Evolutionary conservation across 2,797 vertebrate genomes (phyloP), one percentile per base, ranked within the genome.

Genomic region (Linurgus olivaceus): DNA sequence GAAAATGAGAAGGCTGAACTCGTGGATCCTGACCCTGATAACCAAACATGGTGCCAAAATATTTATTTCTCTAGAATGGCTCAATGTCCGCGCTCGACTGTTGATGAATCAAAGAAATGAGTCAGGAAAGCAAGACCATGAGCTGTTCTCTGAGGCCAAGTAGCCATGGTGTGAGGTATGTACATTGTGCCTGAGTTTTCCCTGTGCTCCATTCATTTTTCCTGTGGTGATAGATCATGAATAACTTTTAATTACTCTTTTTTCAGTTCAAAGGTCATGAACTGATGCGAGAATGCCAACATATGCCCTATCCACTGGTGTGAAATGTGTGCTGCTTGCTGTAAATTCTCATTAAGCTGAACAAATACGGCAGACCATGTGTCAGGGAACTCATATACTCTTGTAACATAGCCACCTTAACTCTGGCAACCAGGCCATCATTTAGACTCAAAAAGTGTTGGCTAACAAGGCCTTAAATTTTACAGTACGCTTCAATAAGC

Each of bases 261-360:
- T 65, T 62, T 66, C 31, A 65, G 13, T 79, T 75, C 9, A 44
- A 52, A 71, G 11, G 24, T 70, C 25, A 44, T 35, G 19, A 79
- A 63, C 65, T 45, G 17, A 61, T 3, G 1, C 33, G 19, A 63
- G 11, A 75, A 67, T 16, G 4, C 5, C 47, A 26, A 42, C n/a
- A 28, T 48, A 20, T n/a, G 54, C 16, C 18, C 24, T 28, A 28
- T 5, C 5, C 28, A 24, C 15, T 0, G 0, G 10, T 40, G 17
- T 20, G 33, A 59, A 76, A 58, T 28, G 4, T 8, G 4, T 29
- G 40, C 29, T 47, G 38, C 11, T 61, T 68, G 17, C 17, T 61
- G 24, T 52, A 54, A 76, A 47, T 47, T 68, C 55, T 61, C 1
- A 0, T 21, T 47, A 14, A 33, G 17, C 13, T 33, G 38, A 54